Evolutionary conservation across 2,797 vertebrate genomes (phyloP).

Genomic region (Pempheris klunzingeri): DNA sequence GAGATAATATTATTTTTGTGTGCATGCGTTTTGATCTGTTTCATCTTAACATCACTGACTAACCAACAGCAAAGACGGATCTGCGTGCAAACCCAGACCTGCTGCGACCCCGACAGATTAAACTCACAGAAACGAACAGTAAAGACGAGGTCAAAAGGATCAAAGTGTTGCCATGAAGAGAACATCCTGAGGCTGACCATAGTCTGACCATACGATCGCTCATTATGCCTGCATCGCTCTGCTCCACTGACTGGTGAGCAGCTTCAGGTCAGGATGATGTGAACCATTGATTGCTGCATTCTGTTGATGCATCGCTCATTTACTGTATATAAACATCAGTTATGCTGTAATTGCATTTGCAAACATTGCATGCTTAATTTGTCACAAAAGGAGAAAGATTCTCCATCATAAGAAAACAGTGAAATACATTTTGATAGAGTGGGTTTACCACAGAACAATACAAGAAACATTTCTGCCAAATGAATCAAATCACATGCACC

Average conservation of each 20-base stretch:
- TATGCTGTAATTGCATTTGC: conserved; percentile 64
- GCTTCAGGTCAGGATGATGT: conserved; percentile 67
- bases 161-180: conserved; percentile 63
- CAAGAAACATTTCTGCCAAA: conserved; percentile 35
- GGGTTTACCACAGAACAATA: conserved; percentile 27
- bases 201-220: conserved; percentile 60
- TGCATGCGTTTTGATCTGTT: conserved; percentile 15
- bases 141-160: conserved; percentile 51
- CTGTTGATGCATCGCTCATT: conserved; percentile 62
- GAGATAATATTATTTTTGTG: neutral
- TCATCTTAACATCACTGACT: neutral
- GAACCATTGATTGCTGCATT: conserved; percentile 58
- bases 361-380: conserved; percentile 72
- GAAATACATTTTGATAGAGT: conserved; percentile 38
- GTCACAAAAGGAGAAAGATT: conserved; percentile 54
- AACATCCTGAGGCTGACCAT: conserved; percentile 68
- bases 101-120: conserved; percentile 16
- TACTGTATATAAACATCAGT: conserved; percentile 55
- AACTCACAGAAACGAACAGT: conserved; percentile 28
- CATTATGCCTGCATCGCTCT: conserved; percentile 69
- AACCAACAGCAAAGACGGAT: conserved; percentile 14
- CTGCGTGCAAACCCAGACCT: conserved; percentile 22
- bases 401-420: conserved; percentile 30
- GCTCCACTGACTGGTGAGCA: conserved; percentile 52
- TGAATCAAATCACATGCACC: conserved; percentile 36